These are phyloP conservation scores for Microplitis mediator DNA, from an alignment of 1,140 invertebrate species.

Conservation along the genomic window DNA sequence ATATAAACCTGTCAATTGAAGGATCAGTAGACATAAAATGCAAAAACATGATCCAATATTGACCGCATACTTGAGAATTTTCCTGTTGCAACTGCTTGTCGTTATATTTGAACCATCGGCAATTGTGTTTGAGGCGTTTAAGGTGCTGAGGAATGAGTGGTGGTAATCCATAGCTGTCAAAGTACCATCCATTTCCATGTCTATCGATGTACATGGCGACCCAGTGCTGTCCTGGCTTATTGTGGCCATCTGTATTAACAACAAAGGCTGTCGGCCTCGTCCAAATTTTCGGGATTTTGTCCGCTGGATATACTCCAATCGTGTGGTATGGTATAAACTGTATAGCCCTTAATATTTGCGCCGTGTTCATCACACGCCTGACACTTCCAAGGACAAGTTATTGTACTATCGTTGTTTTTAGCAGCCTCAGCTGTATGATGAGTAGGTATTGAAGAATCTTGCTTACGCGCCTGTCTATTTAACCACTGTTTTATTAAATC, in stretches of 20 bases:
- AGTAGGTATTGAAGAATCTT: not conserved
- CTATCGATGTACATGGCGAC: too few relatives aligned
- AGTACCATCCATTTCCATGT: too few relatives aligned
- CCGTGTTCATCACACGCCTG: not conserved
- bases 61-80: too few relatives aligned
- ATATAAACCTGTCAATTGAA: too few relatives aligned
- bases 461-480: not conserved
- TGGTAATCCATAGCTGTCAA: too few relatives aligned
- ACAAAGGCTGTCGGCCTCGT: not conserved
- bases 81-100: too few relatives aligned
- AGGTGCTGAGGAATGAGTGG: too few relatives aligned
- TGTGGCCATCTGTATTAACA: not conserved
- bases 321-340: not conserved
- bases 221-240: slow-evolving; percentile 26
- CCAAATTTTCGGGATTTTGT: not conserved
- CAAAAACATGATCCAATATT: too few relatives aligned
- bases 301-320: not conserved
- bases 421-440: not conserved
- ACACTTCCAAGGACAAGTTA: not conserved
- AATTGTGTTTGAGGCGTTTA: too few relatives aligned
- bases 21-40: too few relatives aligned
- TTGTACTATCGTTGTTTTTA: not conserved
- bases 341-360: not conserved
- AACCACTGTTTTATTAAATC: too few relatives aligned
- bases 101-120: too few relatives aligned